Evolutionary conservation across 2,797 vertebrate genomes (phyloP).

Genomic region (Masticophis lateralis): DNA sequence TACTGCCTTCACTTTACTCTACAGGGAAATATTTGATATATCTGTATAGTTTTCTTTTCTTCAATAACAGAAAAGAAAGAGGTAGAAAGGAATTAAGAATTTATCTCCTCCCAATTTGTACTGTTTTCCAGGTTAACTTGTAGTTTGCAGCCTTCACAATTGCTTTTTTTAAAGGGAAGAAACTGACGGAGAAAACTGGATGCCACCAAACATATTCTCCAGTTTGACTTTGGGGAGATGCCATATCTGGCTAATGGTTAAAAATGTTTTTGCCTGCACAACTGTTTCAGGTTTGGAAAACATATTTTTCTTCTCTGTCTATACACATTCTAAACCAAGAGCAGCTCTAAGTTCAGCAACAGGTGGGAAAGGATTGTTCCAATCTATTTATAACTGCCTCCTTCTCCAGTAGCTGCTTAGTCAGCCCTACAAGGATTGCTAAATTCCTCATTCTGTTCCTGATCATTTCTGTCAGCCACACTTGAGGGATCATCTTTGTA

Average conservation of each 20-base stretch:
- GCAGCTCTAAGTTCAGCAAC: background rate
- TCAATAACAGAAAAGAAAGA: background rate
- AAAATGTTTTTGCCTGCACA: background rate
- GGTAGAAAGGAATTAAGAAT: background rate
- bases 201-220: background rate
- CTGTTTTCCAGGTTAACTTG: background rate
- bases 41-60: background rate
- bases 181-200: background rate
- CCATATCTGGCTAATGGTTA: background rate
- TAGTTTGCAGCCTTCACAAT: background rate
- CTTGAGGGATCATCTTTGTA: background rate
- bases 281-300: background rate
- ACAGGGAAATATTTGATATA: background rate
- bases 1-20: background rate
- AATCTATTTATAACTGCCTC: slow-evolving; percentile 22
- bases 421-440: background rate
- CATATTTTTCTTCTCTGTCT: background rate
- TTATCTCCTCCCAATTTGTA: background rate
- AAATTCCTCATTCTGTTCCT: slow-evolving; percentile 2
- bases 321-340: background rate
- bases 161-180: background rate
- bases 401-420: slow-evolving; percentile 7
- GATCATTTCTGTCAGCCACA: background rate
- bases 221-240: background rate
- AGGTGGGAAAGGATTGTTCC: slow-evolving; percentile 27